phyloP scores from a whole-genome alignment of 2,888 invertebrate genomes.

The Hyposoter didymator region DNA sequence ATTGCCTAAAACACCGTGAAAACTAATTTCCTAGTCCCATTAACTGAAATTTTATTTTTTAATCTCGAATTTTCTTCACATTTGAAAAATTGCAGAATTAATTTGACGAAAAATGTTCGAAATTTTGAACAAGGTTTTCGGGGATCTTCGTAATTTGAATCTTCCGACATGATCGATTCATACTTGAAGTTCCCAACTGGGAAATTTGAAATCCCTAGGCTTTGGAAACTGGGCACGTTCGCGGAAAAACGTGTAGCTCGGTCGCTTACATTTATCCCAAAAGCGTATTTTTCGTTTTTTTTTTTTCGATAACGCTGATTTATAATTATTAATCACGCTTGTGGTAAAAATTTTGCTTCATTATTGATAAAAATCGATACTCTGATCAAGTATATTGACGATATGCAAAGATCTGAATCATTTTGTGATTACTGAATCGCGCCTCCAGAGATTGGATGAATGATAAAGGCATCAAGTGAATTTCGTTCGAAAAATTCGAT shows the following conservation, averaged over 20 bases:
- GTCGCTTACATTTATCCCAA: neutral
- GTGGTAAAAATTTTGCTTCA: neutral
- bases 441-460: neutral
- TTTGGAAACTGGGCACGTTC: no score
- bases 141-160: no score
- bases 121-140: neutral
- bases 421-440: no score
- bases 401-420: neutral
- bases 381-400: neutral
- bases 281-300: no score
- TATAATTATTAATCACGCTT: no score
- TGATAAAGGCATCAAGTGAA: neutral
- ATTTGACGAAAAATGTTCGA: neutral
- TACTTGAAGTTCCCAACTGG: neutral
- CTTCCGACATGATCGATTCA: neutral
- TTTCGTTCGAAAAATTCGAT: neutral
- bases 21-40: no score
- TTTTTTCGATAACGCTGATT: no score
- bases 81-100: neutral
- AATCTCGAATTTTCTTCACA: neutral
- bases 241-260: neutral
- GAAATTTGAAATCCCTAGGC: neutral
- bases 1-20: neutral
- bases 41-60: no score
- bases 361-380: neutral